Conservation (phyloP, 2,113 vertebrate genomes). For the Sprattus sprattus region DNA sequence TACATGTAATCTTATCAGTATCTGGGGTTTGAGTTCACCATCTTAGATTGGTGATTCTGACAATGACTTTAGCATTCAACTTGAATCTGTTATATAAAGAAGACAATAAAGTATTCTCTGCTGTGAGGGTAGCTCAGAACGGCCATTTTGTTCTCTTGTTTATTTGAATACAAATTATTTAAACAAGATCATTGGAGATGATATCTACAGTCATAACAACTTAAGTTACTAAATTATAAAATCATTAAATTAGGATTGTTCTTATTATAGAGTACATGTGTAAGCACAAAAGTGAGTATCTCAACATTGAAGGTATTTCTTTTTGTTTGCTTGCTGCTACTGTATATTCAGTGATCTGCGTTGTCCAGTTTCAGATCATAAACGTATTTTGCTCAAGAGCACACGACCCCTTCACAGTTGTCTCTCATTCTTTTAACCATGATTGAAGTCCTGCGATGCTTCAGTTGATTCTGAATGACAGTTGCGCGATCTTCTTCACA, state of each 20-base stretch:
- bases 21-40: not conserved
- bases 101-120: not conserved
- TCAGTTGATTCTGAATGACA: not conserved
- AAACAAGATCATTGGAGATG: not conserved
- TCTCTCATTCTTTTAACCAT: not conserved
- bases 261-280: not conserved
- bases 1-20: not conserved
- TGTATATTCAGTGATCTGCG: not conserved
- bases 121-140: not conserved
- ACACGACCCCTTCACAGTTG: not conserved
- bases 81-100: not conserved
- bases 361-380: not conserved
- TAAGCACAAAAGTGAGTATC: not conserved
- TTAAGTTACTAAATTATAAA: not conserved
- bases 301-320: not conserved
- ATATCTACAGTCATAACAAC: not conserved
- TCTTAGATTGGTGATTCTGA: not conserved
- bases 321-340: not conserved
- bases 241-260: not conserved
- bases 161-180: not conserved
- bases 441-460: not conserved
- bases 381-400: not conserved
- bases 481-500: not conserved
- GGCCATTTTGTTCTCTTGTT: not conserved
- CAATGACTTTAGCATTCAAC: not conserved